Conservation (phyloP, 2,888 invertebrate species). For the Melanchra persicariae region DNA sequence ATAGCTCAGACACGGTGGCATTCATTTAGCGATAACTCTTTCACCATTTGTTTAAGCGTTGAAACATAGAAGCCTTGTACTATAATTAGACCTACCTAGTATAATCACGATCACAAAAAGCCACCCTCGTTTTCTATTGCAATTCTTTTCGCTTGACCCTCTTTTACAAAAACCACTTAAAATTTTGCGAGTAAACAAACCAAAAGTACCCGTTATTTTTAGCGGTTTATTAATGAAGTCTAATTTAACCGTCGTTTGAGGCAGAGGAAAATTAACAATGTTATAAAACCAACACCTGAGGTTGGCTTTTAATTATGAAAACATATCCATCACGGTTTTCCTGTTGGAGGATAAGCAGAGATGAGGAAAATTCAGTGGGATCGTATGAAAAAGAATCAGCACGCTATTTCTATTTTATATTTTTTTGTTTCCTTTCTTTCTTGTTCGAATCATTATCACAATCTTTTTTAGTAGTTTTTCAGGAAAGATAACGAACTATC, state of each 20-base stretch:
- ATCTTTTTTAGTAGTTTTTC: no score
- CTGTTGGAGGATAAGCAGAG: conserved; percentile 1
- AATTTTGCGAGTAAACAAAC: conserved; percentile 24
- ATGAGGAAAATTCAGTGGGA: background rate
- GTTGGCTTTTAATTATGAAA: conserved; percentile 45
- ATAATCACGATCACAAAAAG: no score
- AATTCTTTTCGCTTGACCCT: conserved; percentile 22
- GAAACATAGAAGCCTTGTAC: no score
- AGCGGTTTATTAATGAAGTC: conserved; percentile 48
- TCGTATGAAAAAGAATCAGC: no score
- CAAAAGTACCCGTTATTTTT: conserved; percentile 41
- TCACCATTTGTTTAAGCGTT: no score
- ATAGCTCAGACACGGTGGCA: no score
- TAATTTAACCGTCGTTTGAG: conserved; percentile 46
- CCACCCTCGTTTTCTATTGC: background rate
- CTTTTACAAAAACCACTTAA: conserved; percentile 17
- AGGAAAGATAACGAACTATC: no score
- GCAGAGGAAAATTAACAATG: conserved; percentile 32
- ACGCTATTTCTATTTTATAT: no score
- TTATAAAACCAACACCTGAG: conserved; percentile 52
- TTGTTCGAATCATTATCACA: no score
- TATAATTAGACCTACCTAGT: no score
- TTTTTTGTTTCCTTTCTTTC: no score
- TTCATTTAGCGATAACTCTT: no score
- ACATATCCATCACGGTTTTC: conserved; percentile 37